Base-by-base conservation (phyloP, 2,797 vertebrate genomes). In the Miichthys miiuy region DNA sequence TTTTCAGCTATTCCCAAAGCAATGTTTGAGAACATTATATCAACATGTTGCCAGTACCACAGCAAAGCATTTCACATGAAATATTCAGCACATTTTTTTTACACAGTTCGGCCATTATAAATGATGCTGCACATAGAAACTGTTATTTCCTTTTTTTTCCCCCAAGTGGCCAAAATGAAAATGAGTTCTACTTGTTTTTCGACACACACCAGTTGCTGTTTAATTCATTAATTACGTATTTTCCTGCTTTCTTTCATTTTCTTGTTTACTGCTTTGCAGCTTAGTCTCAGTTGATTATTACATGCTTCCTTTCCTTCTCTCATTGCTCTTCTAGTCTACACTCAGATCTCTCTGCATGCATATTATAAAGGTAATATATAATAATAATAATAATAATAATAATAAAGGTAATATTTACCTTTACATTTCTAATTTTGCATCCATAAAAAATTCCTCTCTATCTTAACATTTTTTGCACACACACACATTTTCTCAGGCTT, bases 31-130 rank as follows among this genome's bases (percentile, higher is more conserved):
- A 46, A 67, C 54, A 75, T 61, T 23, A 58, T 18, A 61, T n/a
- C 64, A 46, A 77, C 17, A 50, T 66, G 52, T 66, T 71, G n/a
- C 41, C 54, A 34, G 38, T 16, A 25, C 2, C 21, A 52, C 58
- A 55, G 25, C 41, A 54, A 62, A 83, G 30, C 56, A 51, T 34
- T 65, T 30, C 13, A 38, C 25, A 71, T 81, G 54, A 38, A 44
- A 81, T 46, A 65, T 67, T 18, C 47, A 71, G 71, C 77, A 14
- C 41, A 72, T 87, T 83, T 85, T 90, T 86, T 38, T 83, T 20
- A 47, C n/a, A 47, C 47, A 14, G 56, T 11, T 0, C 12, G 54
- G 63, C 20, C 46, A 47, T 55, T 60, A 50, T 61, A 79, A 87
- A 66, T 66, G 13, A 68, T 66, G 23, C 13, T 58, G 41, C 6